Evolutionary conservation across 2,113 vertebrate species (phyloP).

Genomic region (Oryzias celebensis): DNA sequence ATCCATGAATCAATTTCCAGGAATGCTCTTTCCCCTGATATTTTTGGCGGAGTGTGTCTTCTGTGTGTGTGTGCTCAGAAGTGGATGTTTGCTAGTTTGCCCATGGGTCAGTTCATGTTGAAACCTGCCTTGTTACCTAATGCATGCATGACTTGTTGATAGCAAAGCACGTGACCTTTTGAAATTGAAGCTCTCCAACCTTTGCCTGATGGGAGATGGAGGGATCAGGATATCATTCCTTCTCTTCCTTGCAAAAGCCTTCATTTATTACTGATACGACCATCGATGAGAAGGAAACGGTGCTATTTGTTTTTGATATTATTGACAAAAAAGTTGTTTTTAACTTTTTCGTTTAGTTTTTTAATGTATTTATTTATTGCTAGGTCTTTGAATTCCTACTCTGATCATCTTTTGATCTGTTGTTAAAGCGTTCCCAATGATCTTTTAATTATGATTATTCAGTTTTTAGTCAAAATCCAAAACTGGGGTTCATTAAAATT

Average conservation of each 20-base stretch:
- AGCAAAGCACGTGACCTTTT: slow-evolving; percentile 36
- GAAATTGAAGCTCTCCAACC: slow-evolving; percentile 16
- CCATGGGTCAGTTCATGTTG: slow-evolving; percentile 4
- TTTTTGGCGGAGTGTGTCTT: slow-evolving; percentile 16
- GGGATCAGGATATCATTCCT: not conserved
- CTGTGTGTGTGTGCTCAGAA: not conserved
- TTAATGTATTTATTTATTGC: too few species aligned
- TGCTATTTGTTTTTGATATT: too few species aligned
- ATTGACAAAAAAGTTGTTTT: too few species aligned
- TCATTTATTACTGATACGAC: too few species aligned
- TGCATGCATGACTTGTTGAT: slow-evolving; percentile 14
- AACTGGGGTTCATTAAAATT: too few species aligned
- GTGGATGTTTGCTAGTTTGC: slow-evolving; percentile 4
- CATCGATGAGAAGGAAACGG: too few species aligned
- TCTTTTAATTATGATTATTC: too few species aligned
- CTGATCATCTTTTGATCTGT: too few species aligned
- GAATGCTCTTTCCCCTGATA: slow-evolving; percentile 5
- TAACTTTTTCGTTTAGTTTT: too few species aligned
- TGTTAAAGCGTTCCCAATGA: too few species aligned
- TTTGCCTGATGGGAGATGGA: slow-evolving; percentile 6
- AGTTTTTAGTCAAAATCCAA: too few species aligned
- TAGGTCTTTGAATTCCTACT: too few species aligned
- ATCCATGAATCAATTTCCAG: slow-evolving; percentile 9
- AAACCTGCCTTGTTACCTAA: slow-evolving; percentile 16
- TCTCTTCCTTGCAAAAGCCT: not conserved